Percentiles rank a stretch among this genome's conserved stretches.
Conservation (phyloP, 2,888 invertebrate species). For the Gymnoscelis rufifasciata region DNA sequence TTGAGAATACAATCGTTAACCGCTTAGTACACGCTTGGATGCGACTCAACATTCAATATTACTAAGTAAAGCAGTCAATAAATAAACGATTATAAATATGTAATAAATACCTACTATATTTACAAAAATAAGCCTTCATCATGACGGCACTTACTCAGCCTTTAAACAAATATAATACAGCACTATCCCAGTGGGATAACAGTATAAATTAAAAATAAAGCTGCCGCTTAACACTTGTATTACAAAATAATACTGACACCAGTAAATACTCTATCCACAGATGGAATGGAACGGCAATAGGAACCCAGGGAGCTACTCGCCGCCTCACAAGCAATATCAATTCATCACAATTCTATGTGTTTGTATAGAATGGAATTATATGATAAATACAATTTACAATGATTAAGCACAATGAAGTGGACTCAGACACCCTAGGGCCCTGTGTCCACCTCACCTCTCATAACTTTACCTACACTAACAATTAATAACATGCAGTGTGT, state of each 20-base stretch:
- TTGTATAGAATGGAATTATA: slow-evolving; percentile 63
- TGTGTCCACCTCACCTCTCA: slow-evolving; percentile 25
- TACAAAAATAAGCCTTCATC: slow-evolving; percentile 73
- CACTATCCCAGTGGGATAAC: slow-evolving; percentile 74
- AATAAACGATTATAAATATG: slow-evolving; percentile 80
- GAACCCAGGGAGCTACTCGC: slow-evolving; percentile 62
- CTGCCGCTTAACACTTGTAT: slow-evolving; percentile 76
- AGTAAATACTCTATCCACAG: slow-evolving; percentile 71
- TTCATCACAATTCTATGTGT: slow-evolving; percentile 68
- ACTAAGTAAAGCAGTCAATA: slow-evolving; percentile 80
- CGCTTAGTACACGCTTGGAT: slow-evolving; percentile 60
- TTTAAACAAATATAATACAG: slow-evolving; percentile 77
- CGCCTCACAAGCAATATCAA: slow-evolving; percentile 53
- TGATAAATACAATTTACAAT: slow-evolving; percentile 72
- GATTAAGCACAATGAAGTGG: slow-evolving; percentile 53
- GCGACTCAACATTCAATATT: slow-evolving; percentile 56
- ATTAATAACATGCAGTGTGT: slow-evolving; percentile 61
- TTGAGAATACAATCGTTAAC: slow-evolving; percentile 70
- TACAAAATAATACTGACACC: slow-evolving; percentile 79
- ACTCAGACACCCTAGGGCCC: slow-evolving; percentile 28
- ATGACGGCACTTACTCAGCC: slow-evolving; percentile 67
- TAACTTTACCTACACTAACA: slow-evolving; percentile 57
- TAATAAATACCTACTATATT: slow-evolving; percentile 81
- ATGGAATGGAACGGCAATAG: slow-evolving; percentile 69
- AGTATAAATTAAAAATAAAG: slow-evolving; percentile 78